phyloP scores from a whole-genome alignment of 1,140 invertebrate species.

The Danaus plexippus region DNA sequence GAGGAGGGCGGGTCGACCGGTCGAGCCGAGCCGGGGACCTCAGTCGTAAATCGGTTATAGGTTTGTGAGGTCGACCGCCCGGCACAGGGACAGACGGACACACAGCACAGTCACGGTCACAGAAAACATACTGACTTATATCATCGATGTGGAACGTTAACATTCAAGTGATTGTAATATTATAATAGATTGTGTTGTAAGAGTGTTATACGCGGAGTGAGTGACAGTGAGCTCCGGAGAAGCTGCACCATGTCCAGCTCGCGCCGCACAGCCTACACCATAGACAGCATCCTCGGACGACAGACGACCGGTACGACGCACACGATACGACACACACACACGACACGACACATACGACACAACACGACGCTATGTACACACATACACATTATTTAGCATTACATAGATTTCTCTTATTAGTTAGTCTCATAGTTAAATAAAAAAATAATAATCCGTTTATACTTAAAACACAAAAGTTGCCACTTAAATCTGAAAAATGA shows the following conservation, averaged over 20 bases:
- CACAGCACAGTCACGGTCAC: too few relatives aligned
- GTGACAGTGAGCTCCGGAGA: conserved; percentile 1
- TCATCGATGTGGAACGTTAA: background rate
- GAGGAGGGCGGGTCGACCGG: conserved; percentile 11
- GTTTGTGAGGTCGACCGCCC: conserved; percentile 15
- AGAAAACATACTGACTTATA: too few relatives aligned
- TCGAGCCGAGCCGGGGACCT: conserved; percentile 18
- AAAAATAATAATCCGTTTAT: too few relatives aligned
- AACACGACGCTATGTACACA: too few relatives aligned
- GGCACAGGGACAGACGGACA: too few relatives aligned
- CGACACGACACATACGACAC: conserved; percentile 13
- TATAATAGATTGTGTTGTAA: conserved; percentile 2
- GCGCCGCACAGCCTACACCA: conserved; percentile 50
- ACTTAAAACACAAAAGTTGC: too few relatives aligned
- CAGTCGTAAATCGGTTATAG: conserved; percentile 28
- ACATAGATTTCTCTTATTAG: too few relatives aligned
- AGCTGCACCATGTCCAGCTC: conserved; percentile 38
- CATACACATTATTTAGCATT: too few relatives aligned
- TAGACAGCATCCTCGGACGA: conserved; percentile 56
- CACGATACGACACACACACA: conserved; percentile 18
- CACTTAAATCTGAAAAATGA: too few relatives aligned
- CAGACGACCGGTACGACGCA: background rate
- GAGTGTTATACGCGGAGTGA: conserved; percentile 5
- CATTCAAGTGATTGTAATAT: background rate
- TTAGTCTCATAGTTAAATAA: too few relatives aligned